Base-by-base conservation (phyloP, 2,888 invertebrate species). In the Pomacea canaliculata region DNA sequence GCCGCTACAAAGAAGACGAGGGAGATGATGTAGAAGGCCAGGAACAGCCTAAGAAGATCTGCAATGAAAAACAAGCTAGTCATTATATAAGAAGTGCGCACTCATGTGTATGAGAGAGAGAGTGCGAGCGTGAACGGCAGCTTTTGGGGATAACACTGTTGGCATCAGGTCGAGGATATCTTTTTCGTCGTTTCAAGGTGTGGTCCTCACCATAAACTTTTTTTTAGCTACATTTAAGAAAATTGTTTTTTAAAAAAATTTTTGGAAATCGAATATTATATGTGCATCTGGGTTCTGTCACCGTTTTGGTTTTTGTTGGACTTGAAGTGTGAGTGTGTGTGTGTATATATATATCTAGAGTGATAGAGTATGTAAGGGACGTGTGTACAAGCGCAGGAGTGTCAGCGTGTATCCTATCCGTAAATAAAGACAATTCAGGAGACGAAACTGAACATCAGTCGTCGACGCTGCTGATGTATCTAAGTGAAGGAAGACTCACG, bases 1-100 rank as follows among this genome's bases (percentile, higher is more conserved):
- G 97, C 96, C 85, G 97, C 94, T 92, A 97, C 96, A 84, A 97
- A 94, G 68, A 96, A 94, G 85, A 97, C 93, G 92, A 99, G 96
- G 71, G 96, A 96, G 76, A 97, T 94, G 88, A 97, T 96, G 93
- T 97, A 97, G 85, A 98, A 93, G 62, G 96, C 97, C 89, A 98
- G 95, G 92, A 96, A 96, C 77, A 97, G 96, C 84, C 98, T 94
- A 83, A 97, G 96, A 94, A 98, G 95, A 92, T 94, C 94, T 94
- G 91, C 51, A 5, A 37, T 37, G 1, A 5, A 37, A 37, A 37
- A 37, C 37, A 37, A 37, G 37, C 88, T 82, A 66, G 63, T 27
- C 18, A 73, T 66, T 18, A 16, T 59, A 0, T 23, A 23, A 23
- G 13, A 10, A 60, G 23, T n/a, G 65, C 7, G 3, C n/a, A 27